These are phyloP conservation scores for Chromoteleia sp. DNA, from an alignment of 2,888 invertebrate genomes.

Conservation along the genomic window DNA sequence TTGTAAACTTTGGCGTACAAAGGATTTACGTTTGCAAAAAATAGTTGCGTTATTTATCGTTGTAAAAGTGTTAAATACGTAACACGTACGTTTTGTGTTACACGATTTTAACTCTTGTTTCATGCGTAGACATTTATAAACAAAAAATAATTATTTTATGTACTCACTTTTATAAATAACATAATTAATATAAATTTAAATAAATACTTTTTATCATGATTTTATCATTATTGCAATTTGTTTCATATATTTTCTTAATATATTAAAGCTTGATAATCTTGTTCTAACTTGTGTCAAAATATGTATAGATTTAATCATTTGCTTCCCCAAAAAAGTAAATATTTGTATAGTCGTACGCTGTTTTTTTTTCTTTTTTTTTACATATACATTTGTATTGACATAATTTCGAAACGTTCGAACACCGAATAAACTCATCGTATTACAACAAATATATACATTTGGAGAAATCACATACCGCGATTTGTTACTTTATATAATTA, in stretches of 20 bases:
- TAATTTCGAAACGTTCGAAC: background rate
- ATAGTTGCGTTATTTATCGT: slow-evolving; percentile 41
- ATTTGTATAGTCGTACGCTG: background rate
- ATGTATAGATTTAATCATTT: background rate
- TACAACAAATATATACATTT: background rate
- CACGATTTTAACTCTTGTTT: background rate
- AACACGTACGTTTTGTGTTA: slow-evolving; percentile 8
- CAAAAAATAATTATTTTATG: background rate
- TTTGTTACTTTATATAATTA: slow-evolving; percentile 3
- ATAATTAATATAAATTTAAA: too few relatives aligned
- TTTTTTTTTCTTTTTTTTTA: background rate
- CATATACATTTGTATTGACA: background rate
- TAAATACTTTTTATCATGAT: too few relatives aligned
- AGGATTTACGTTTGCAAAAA: slow-evolving; percentile 42
- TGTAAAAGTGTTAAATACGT: slow-evolving; percentile 27
- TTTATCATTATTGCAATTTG: too few relatives aligned
- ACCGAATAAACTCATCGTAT: background rate
- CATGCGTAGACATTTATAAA: background rate
- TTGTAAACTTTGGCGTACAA: slow-evolving; percentile 41
- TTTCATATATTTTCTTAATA: too few relatives aligned
- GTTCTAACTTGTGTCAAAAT: background rate
- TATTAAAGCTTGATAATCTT: background rate
- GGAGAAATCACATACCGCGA: background rate
- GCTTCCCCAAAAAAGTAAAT: background rate
- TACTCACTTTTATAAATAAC: too few relatives aligned